phyloP scores from a whole-genome alignment of 2,888 invertebrate genomes.

The Ornithoptera alexandrae region DNA sequence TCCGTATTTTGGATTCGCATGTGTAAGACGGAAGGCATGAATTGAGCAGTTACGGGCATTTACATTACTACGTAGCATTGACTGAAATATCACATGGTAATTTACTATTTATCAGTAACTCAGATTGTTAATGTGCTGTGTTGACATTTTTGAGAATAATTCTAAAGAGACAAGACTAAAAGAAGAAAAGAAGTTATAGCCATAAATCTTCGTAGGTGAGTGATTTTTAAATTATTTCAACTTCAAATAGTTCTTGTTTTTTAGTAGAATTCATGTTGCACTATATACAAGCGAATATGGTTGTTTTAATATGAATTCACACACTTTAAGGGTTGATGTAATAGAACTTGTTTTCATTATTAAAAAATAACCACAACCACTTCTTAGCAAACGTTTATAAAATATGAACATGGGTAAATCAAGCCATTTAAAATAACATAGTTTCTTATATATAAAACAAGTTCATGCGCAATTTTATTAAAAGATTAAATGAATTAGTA shows the following conservation, averaged over 20 bases:
- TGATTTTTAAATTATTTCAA: slow-evolving; percentile 2
- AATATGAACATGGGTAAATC: too few relatives aligned
- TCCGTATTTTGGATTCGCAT: slow-evolving; percentile 54
- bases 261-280: neutral
- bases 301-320: neutral
- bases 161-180: slow-evolving; percentile 13
- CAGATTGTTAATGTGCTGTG: slow-evolving; percentile 55
- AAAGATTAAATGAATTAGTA: too few relatives aligned
- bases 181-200: neutral
- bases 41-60: slow-evolving; percentile 53
- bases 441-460: too few relatives aligned
- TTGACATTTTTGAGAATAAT: slow-evolving; percentile 43
- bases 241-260: neutral
- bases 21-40: slow-evolving; percentile 61
- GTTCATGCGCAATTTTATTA: too few relatives aligned
- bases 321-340: too few relatives aligned
- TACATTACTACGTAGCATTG: slow-evolving; percentile 37
- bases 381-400: too few relatives aligned
- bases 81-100: slow-evolving; percentile 30
- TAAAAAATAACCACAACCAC: too few relatives aligned
- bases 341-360: too few relatives aligned
- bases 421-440: too few relatives aligned
- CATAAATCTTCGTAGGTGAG: neutral
- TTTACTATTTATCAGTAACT: slow-evolving; percentile 31
- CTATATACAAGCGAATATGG: neutral